phyloP scores from a whole-genome alignment of 2,797 vertebrate genomes.

The Macropodus opercularis region DNA sequence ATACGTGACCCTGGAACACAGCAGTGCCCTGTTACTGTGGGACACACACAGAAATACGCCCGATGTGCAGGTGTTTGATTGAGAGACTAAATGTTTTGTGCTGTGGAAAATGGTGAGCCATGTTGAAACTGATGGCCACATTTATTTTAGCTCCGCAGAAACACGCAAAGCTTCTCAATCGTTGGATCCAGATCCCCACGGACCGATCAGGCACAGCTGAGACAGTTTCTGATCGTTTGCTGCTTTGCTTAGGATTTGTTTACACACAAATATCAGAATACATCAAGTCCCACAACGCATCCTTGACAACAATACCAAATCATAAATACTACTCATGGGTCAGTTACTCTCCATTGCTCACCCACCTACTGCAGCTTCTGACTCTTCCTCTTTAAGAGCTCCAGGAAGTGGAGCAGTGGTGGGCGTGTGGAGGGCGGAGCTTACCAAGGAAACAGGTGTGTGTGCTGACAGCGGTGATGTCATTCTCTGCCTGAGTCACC shows the following conservation, averaged over 20 bases:
- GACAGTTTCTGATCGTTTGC: no score
- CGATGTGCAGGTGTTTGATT: not conserved
- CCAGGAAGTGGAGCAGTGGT: constrained; percentile 49
- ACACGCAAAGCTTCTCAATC: no score
- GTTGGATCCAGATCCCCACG: no score
- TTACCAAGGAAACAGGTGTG: constrained; percentile 80
- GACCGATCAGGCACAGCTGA: no score
- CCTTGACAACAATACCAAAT: no score
- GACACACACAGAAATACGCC: not conserved
- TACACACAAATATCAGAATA: no score
- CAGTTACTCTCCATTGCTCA: no score
- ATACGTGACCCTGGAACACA: not conserved
- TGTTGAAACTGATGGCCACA: no score
- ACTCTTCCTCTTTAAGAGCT: constrained; percentile 64
- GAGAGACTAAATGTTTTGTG: not conserved
- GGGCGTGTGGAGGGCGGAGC: constrained; percentile 52
- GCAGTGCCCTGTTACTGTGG: not conserved
- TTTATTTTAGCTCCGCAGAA: no score
- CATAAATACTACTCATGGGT: no score
- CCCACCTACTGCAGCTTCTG: constrained; percentile 2
- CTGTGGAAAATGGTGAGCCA: not conserved
- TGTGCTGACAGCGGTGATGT: constrained; percentile 76
- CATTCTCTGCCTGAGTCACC: constrained; percentile 78
- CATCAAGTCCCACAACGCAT: no score
- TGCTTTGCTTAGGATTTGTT: no score